These are phyloP conservation scores for Drepana falcataria DNA, from an alignment of 2,888 invertebrate genomes.

Conservation along the genomic window DNA sequence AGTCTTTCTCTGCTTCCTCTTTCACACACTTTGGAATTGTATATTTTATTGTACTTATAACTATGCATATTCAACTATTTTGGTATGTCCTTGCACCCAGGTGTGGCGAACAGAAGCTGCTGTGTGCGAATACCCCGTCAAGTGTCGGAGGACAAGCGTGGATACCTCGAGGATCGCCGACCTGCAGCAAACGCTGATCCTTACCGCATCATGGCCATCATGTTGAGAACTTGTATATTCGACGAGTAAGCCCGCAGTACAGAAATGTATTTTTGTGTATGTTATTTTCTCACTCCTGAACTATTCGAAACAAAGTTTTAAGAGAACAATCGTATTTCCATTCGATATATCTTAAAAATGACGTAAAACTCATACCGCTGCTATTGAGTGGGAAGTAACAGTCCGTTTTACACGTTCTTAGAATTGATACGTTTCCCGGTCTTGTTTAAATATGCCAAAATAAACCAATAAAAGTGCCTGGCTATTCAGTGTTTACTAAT, in stretches of 20 bases:
- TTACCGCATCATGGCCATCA: slow-evolving; percentile 87
- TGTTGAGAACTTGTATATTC: slow-evolving; percentile 89
- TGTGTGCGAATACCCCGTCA: slow-evolving; percentile 96
- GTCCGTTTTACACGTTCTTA: not conserved
- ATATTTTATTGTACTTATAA: too few species aligned
- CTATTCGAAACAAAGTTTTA: not conserved
- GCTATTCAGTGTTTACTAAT: not conserved
- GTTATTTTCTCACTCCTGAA: not conserved
- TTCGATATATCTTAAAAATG: too few species aligned
- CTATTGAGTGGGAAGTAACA: not conserved
- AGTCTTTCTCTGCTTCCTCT: too few species aligned
- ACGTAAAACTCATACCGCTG: too few species aligned
- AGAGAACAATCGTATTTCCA: too few species aligned
- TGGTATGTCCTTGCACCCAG: slow-evolving; percentile 49
- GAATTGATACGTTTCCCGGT: not conserved
- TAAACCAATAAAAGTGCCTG: not conserved
- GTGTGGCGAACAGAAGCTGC: slow-evolving; percentile 94
- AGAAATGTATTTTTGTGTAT: slow-evolving; percentile 7
- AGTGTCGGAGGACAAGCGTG: slow-evolving; percentile 93
- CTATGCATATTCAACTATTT: not conserved
- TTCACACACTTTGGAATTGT: too few species aligned
- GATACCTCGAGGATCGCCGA: slow-evolving; percentile 96
- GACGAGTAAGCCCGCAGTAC: slow-evolving; percentile 69
- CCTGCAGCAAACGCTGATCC: slow-evolving; percentile 96
- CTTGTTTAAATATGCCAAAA: not conserved